These are phyloP conservation scores for Smutsia temminckii DNA, from an alignment of 2,797 vertebrate species.

Conservation along the genomic window DNA sequence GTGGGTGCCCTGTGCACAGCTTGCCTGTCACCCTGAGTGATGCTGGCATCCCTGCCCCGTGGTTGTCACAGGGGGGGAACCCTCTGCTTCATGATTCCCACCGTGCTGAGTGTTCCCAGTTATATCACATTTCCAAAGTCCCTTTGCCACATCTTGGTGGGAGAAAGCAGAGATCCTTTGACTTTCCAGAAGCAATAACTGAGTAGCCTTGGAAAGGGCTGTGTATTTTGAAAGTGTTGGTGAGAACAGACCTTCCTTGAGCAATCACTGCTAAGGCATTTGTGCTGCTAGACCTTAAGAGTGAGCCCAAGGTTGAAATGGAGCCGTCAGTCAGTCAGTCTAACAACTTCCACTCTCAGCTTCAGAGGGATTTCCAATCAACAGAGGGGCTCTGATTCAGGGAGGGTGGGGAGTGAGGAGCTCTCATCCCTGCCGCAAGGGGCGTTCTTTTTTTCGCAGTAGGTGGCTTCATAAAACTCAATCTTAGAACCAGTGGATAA, in stretches of 20 bases:
- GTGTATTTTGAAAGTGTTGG: neutral
- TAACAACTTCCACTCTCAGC: neutral
- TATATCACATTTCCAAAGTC: neutral
- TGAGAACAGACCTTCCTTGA: neutral
- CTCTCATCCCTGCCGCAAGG: neutral
- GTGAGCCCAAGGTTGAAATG: neutral
- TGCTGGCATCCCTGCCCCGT: neutral
- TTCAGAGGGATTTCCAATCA: neutral
- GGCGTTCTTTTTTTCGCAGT: neutral
- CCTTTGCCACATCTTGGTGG: neutral
- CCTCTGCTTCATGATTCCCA: neutral
- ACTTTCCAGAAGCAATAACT: neutral
- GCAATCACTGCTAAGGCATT: neutral
- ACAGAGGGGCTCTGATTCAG: neutral
- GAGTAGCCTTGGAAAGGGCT: neutral
- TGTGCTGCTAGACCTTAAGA: neutral
- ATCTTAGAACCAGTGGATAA: neutral
- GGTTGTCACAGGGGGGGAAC: neutral
- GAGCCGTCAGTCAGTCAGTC: neutral
- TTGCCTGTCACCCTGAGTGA: neutral
- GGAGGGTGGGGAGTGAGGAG: neutral
- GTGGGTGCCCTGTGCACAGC: neutral
- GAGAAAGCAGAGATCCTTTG: neutral
- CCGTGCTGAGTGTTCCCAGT: neutral
- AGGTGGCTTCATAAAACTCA: neutral